These are phyloP conservation scores for Sesamia inferens DNA, from an alignment of 2,888 invertebrate genomes.

Conservation along the genomic window DNA sequence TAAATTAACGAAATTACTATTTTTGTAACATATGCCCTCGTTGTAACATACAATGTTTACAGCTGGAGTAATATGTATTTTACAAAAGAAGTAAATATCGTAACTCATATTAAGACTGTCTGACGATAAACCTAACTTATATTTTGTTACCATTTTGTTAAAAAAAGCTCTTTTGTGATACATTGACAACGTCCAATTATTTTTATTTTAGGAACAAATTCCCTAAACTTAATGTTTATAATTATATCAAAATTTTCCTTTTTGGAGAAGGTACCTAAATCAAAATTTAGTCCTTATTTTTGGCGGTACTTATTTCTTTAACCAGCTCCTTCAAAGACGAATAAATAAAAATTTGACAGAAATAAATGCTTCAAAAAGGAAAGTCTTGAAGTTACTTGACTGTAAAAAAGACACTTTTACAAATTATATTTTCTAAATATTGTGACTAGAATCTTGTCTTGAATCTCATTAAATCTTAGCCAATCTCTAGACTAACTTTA, in stretches of 20 bases:
- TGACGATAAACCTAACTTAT: conserved; percentile 38
- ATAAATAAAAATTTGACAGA: not conserved
- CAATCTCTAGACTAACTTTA: conserved; percentile 62
- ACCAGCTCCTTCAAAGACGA: not conserved
- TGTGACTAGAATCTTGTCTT: conserved; percentile 36
- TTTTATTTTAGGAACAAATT: conserved; percentile 52
- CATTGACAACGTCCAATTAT: conserved; percentile 81
- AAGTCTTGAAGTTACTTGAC: conserved; percentile 13
- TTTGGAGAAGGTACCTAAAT: not conserved
- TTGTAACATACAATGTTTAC: conserved; percentile 34
- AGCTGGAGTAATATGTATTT: conserved; percentile 12
- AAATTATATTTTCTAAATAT: conserved; percentile 4
- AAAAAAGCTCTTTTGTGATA: conserved; percentile 64
- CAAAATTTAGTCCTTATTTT: too few species aligned
- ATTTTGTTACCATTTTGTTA: conserved; percentile 66
- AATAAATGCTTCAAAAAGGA: conserved; percentile 1
- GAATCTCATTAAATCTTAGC: conserved; percentile 75
- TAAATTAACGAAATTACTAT: conserved; percentile 48
- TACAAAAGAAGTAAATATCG: conserved; percentile 34
- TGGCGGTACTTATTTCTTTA: too few species aligned
- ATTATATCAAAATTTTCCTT: conserved; percentile 7
- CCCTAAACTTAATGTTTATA: conserved; percentile 8
- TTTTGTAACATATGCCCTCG: conserved; percentile 47
- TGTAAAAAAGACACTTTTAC: conserved; percentile 21
- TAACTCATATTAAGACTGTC: conserved; percentile 57